Evolutionary conservation across 2,797 vertebrate genomes (phyloP).

Genomic region (Scomberomorus guttatus): DNA sequence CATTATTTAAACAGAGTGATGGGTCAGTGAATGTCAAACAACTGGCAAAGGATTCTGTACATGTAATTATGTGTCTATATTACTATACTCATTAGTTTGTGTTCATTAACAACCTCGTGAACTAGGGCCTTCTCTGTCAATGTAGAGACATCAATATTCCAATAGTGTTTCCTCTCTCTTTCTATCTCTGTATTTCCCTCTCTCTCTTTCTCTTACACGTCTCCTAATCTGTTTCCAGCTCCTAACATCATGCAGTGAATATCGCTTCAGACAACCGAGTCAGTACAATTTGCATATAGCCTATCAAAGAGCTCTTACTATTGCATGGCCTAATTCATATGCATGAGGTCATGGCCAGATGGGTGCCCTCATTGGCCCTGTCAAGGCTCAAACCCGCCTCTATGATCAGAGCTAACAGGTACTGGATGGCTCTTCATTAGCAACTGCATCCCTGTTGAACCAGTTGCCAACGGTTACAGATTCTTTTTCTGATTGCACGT

Average conservation of each 20-base stretch:
- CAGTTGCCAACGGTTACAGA: constrained; percentile 42
- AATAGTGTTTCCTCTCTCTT: constrained; percentile 17
- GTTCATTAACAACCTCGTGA: constrained; percentile 42
- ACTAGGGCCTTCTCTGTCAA: constrained; percentile 10
- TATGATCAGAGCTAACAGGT: constrained; percentile 59
- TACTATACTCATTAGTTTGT: constrained; percentile 28
- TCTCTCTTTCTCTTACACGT: constrained; percentile 23
- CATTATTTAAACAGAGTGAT: constrained; percentile 22
- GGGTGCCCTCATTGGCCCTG: constrained; percentile 69
- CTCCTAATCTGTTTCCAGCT: constrained; percentile 55
- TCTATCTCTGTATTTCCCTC: not conserved
- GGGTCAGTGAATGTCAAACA: constrained; percentile 11
- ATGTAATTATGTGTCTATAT: constrained; percentile 31
- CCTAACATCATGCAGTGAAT: constrained; percentile 39
- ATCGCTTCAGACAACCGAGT: constrained; percentile 68
- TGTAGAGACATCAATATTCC: constrained; percentile 54
- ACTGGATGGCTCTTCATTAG: constrained; percentile 71
- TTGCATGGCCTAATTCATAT: constrained; percentile 64
- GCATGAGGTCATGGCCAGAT: constrained; percentile 63
- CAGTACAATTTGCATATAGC: constrained; percentile 69
- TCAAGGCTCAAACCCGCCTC: constrained; percentile 66
- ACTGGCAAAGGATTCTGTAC: not conserved
- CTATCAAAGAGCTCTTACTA: constrained; percentile 64
- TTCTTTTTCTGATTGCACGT: constrained; percentile 24
- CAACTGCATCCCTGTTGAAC: constrained; percentile 54